Evolutionary conservation across 2,888 invertebrate genomes (phyloP).

Genomic region (Muschampia plurimacula): DNA sequence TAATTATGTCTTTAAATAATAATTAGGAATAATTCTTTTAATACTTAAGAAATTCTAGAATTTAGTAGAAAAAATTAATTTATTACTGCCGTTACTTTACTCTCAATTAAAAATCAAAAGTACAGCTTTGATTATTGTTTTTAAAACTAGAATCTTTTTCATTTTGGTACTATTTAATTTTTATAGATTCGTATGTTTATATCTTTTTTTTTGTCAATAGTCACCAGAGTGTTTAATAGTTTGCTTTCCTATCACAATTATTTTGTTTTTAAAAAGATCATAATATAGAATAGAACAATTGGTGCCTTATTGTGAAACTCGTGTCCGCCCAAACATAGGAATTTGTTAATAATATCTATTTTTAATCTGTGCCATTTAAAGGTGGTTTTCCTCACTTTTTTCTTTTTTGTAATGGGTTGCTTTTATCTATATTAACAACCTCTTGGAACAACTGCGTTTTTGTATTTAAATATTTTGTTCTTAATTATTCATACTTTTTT

Average conservation of each 20-base stretch:
- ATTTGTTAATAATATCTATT: slow-evolving; percentile 26
- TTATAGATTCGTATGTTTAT: neutral
- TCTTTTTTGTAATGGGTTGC: neutral
- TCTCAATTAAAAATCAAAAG: neutral
- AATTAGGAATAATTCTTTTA: slow-evolving; percentile 19
- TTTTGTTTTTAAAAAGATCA: neutral
- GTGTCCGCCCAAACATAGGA: slow-evolving; percentile 67
- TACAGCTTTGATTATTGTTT: no score
- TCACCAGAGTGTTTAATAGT: neutral
- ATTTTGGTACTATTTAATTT: no score
- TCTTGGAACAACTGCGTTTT: no score
- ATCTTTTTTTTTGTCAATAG: no score
- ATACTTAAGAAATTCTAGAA: slow-evolving; percentile 5
- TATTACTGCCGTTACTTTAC: slow-evolving; percentile 27
- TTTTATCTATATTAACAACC: neutral
- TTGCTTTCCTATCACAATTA: neutral
- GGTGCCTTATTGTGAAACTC: slow-evolving; percentile 78
- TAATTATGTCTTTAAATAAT: slow-evolving; percentile 1
- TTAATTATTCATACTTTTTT: neutral
- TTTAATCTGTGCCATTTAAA: slow-evolving; percentile 45
- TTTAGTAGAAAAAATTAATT: slow-evolving; percentile 5
- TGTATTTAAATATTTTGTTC: no score
- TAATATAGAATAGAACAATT: slow-evolving; percentile 44
- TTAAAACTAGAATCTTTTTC: no score
- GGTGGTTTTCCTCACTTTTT: slow-evolving; percentile 9